Percentiles rank a stretch among this genome's conserved stretches.
These are phyloP conservation scores for Centrocercus urophasianus DNA, from an alignment of 2,113 vertebrate species.

Conservation along the genomic window DNA sequence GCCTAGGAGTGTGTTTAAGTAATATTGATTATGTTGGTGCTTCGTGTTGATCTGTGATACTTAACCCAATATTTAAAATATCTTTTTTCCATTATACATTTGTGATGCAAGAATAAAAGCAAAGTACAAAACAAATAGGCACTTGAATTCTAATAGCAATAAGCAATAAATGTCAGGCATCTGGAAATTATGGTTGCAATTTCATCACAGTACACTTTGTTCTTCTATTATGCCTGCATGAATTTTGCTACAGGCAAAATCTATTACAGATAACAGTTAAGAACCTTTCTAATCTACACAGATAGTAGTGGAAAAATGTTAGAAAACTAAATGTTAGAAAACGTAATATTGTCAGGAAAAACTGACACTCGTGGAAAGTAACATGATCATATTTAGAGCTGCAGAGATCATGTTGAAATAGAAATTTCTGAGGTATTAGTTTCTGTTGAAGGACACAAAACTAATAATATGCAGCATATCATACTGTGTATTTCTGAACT, in stretches of 20 bases:
- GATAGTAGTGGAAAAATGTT: conserved; percentile 80
- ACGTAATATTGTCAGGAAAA: conserved; percentile 79
- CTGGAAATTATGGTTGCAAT: conserved; percentile 89
- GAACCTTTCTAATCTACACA: conserved; percentile 87
- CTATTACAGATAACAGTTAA: conserved; percentile 89
- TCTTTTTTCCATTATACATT: conserved; percentile 85
- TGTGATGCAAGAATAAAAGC: conserved; percentile 87
- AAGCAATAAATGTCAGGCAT: conserved; percentile 89
- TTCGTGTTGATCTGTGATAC: conserved; percentile 81
- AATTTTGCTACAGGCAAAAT: conserved; percentile 88
- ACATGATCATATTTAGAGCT: conserved; percentile 70
- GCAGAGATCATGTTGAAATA: conserved; percentile 48
- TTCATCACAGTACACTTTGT: conserved; percentile 88
- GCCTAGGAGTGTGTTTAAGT: conserved; percentile 82
- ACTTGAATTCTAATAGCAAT: conserved; percentile 90
- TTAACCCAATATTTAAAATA: conserved; percentile 87
- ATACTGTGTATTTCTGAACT: conserved; percentile 55
- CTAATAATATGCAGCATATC: conserved; percentile 25
- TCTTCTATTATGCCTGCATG: conserved; percentile 88
- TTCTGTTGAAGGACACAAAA: conserved; percentile 63
- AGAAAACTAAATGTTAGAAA: conserved; percentile 81
- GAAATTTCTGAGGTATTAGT: conserved; percentile 56
- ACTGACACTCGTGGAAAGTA: conserved; percentile 78
- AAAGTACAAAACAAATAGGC: conserved; percentile 88
- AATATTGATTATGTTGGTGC: conserved; percentile 82